Conservation (phyloP, 2,797 vertebrate species). For the Sebastes oblongus region DNA sequence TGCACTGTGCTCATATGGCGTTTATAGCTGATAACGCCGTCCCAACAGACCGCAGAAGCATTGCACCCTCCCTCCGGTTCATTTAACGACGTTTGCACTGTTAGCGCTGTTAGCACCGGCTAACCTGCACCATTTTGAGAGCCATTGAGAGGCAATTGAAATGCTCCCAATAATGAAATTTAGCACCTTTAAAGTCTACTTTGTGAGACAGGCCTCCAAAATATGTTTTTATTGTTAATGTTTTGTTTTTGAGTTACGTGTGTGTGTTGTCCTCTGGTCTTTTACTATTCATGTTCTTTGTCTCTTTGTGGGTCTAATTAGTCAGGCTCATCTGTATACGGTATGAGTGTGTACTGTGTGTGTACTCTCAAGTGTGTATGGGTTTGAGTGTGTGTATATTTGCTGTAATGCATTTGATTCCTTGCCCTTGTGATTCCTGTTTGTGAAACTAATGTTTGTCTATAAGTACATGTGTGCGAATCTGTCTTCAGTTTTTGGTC, state of each 20-base stretch:
- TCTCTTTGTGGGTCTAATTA: background rate
- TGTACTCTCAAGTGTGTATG: background rate
- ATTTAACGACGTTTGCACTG: too few species aligned
- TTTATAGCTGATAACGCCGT: too few species aligned
- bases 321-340: background rate
- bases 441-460: conserved; percentile 8
- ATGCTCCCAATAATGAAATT: too few species aligned
- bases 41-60: too few species aligned
- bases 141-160: too few species aligned
- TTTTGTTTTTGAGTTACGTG: background rate
- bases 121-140: rapidly evolving
- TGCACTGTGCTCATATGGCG: too few species aligned
- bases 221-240: background rate
- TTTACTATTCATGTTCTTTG: background rate
- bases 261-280: background rate
- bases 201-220: conserved; percentile 55
- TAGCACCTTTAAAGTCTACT: background rate
- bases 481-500: background rate
- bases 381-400: background rate
- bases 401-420: background rate
- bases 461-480: background rate
- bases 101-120: too few species aligned
- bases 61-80: too few species aligned
- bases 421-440: background rate
- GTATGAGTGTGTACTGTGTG: background rate